Percentiles rank a stretch among this genome's conserved stretches.
Evolutionary conservation across 2,888 invertebrate genomes (phyloP).

Genomic region (Polyommatus iphigenia): DNA sequence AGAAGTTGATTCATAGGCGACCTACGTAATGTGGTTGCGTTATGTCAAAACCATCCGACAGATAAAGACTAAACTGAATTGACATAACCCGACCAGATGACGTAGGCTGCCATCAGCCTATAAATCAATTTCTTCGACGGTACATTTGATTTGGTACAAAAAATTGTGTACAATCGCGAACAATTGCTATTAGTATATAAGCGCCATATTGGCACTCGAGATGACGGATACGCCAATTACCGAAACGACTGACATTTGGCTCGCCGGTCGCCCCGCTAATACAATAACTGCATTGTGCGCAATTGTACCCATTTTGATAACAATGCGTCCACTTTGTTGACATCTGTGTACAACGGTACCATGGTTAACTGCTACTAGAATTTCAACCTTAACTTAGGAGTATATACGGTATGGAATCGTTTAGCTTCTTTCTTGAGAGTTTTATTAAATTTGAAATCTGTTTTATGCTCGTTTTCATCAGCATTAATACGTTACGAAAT

Average conservation of each 20-base stretch:
- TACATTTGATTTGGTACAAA: not conserved
- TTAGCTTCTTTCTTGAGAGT: not conserved
- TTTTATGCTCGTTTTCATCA: not conserved
- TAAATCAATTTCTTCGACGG: no score
- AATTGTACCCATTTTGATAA: slow-evolving; percentile 76
- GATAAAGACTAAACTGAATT: no score
- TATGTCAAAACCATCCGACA: no score
- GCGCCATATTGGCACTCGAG: slow-evolving; percentile 51
- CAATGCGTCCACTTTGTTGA: slow-evolving; percentile 67
- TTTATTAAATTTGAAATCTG: slow-evolving; percentile 5
- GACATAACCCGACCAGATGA: no score
- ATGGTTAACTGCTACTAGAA: not conserved
- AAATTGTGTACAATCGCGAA: not conserved
- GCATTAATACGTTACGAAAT: no score
- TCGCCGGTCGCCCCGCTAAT: slow-evolving; percentile 66
- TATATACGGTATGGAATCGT: not conserved
- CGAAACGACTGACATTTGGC: slow-evolving; percentile 72
- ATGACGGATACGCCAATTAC: slow-evolving; percentile 63
- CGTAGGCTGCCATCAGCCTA: no score
- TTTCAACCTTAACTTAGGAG: not conserved
- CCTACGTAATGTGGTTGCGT: no score
- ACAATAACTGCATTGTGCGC: slow-evolving; percentile 72
- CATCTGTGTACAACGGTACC: slow-evolving; percentile 61
- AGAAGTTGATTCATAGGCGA: no score
- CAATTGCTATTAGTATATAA: slow-evolving; percentile 42